Percentiles rank a stretch among this genome's conserved stretches.
Evolutionary conservation across 2,888 invertebrate genomes (phyloP).

Genomic region (Gerris lacustris): DNA sequence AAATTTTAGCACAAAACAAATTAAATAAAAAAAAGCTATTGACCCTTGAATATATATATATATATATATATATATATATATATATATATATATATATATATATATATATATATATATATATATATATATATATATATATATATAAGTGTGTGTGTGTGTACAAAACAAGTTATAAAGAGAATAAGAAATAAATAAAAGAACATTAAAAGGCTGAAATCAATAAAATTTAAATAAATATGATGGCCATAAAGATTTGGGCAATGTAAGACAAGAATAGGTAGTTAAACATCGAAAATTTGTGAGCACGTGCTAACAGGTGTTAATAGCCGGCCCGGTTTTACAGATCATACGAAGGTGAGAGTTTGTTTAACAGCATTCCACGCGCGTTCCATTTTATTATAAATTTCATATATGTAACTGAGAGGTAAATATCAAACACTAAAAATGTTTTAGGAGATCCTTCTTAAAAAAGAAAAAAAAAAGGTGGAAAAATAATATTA

Average conservation of each 20-base stretch:
- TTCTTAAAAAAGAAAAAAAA: no score
- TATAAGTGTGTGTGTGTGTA: not conserved
- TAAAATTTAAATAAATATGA: not conserved
- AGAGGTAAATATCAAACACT: no score
- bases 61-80: no score
- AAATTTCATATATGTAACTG: no score
- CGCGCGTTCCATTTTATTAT: not conserved
- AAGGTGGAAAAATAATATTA: no score
- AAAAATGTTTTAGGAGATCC: no score
- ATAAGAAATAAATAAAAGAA: not conserved
- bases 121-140: not conserved
- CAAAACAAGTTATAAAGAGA: not conserved
- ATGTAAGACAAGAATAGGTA: not conserved
- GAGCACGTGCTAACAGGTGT: not conserved
- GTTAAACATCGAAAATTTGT: not conserved
- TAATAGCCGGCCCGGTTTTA: no score
- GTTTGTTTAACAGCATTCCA: not conserved
- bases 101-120: conserved; percentile 1
- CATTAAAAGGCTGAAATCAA: not conserved
- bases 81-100: not conserved
- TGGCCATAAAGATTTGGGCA: not conserved
- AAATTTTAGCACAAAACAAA: no score
- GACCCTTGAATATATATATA: no score
- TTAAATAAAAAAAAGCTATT: no score
- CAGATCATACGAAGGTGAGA: not conserved